These are phyloP conservation scores for Geothlypis trichas DNA, from an alignment of 2,113 vertebrate genomes.

Conservation along the genomic window DNA sequence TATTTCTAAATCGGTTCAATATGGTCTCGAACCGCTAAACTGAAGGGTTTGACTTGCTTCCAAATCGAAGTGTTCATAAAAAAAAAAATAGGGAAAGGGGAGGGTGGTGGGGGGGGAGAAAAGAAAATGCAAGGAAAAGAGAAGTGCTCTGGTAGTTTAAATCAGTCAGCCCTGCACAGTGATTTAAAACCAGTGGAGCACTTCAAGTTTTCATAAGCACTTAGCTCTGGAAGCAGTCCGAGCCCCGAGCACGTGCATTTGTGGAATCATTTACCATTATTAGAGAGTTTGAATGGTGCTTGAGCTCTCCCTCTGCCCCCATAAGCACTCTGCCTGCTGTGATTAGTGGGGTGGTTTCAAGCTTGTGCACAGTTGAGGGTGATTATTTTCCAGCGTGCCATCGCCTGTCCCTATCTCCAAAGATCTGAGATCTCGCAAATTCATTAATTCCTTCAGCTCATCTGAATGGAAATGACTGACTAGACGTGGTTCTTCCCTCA, in stretches of 20 bases:
- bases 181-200: slow-evolving; percentile 64
- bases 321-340: background rate
- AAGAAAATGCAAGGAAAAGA: slow-evolving; percentile 15
- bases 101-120: rapidly evolving
- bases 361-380: slow-evolving; percentile 12
- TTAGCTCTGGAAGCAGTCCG: slow-evolving; percentile 46
- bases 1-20: slow-evolving; percentile 65
- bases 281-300: slow-evolving; percentile 46
- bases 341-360: slow-evolving; percentile 23
- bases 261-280: slow-evolving; percentile 61
- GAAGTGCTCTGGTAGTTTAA: slow-evolving; percentile 32
- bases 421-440: slow-evolving; percentile 56
- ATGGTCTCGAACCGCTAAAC: slow-evolving; percentile 12
- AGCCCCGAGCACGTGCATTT: slow-evolving; percentile 32
- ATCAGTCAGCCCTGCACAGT: slow-evolving; percentile 35
- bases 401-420: slow-evolving; percentile 35
- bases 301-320: slow-evolving; percentile 36
- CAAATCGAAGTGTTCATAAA: slow-evolving; percentile 12
- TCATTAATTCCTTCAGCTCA: slow-evolving; percentile 59
- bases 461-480: slow-evolving; percentile 51
- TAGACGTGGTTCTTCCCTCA: slow-evolving; percentile 2
- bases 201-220: slow-evolving; percentile 60
- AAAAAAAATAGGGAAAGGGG: background rate
- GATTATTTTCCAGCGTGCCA: slow-evolving; percentile 46
- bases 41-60: slow-evolving; percentile 48